Evolutionary conservation across 2,888 invertebrate species (phyloP).

Genomic region (Octodonta nipae): DNA sequence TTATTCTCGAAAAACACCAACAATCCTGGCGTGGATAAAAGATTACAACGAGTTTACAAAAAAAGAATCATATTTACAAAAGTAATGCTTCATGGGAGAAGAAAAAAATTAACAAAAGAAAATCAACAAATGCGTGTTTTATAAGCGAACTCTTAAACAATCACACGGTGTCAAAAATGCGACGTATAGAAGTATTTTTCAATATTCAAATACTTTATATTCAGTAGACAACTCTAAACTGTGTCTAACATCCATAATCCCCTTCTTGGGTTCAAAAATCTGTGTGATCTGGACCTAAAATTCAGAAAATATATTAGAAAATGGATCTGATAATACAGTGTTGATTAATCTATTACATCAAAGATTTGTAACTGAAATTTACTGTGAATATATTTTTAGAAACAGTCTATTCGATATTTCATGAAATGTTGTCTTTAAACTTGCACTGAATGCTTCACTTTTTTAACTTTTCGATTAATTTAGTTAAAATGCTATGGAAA

Average conservation of each 20-base stretch:
- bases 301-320: too few species aligned
- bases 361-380: not conserved
- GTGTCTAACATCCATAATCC: constrained; percentile 5
- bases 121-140: constrained; percentile 11
- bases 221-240: constrained; percentile 1
- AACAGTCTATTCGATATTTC: too few species aligned
- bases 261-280: constrained; percentile 36
- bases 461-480: too few species aligned
- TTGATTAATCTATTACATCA: not conserved
- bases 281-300: constrained; percentile 48
- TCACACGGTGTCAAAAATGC: constrained; percentile 13
- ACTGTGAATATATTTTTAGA: not conserved
- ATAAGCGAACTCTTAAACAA: constrained; percentile 12
- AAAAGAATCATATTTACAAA: constrained; percentile 1
- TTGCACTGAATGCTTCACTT: too few species aligned
- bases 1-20: constrained; percentile 1
- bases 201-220: constrained; percentile 1
- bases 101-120: constrained; percentile 1
- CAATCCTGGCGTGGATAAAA: constrained; percentile 3
- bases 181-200: constrained; percentile 3
- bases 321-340: too few species aligned
- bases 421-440: too few species aligned
- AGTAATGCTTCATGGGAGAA: not conserved
- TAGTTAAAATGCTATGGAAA: too few species aligned
- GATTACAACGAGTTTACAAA: constrained; percentile 3